phyloP scores from a whole-genome alignment of 2,113 vertebrate species.

The Condylura cristata region DNA sequence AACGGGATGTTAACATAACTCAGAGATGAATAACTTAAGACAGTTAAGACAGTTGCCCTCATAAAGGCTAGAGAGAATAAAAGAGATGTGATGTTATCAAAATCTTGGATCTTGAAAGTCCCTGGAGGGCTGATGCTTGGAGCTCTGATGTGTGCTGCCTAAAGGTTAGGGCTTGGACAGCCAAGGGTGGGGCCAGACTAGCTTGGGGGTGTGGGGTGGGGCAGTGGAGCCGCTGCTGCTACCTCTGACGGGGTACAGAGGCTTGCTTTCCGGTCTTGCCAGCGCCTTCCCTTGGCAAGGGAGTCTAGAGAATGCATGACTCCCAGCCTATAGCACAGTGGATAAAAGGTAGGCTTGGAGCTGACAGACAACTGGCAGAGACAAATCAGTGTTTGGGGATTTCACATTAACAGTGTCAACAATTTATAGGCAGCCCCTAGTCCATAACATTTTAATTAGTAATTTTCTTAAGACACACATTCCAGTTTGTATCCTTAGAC shows the following conservation, averaged over 20 bases:
- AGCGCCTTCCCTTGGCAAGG: neutral
- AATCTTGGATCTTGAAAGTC: neutral
- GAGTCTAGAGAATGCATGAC: neutral
- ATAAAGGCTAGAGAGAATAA: neutral
- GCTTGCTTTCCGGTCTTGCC: neutral
- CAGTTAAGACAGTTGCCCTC: neutral
- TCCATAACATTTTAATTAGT: neutral
- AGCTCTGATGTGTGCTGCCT: neutral
- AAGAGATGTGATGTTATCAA: neutral
- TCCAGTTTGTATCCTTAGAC: neutral
- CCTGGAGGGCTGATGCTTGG: neutral
- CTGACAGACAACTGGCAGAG: neutral
- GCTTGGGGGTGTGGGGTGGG: rapidly evolving
- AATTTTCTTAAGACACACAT: neutral
- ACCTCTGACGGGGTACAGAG: neutral
- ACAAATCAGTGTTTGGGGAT: neutral
- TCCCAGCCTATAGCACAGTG: neutral
- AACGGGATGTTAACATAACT: neutral
- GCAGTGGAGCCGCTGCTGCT: neutral
- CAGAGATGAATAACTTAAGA: neutral
- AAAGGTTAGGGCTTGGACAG: neutral
- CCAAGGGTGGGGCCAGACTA: neutral
- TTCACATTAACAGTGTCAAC: neutral
- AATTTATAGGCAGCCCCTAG: neutral
- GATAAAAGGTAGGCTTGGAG: neutral